Conservation (phyloP, 2,888 invertebrate species). For the Philonicus albiceps region DNA sequence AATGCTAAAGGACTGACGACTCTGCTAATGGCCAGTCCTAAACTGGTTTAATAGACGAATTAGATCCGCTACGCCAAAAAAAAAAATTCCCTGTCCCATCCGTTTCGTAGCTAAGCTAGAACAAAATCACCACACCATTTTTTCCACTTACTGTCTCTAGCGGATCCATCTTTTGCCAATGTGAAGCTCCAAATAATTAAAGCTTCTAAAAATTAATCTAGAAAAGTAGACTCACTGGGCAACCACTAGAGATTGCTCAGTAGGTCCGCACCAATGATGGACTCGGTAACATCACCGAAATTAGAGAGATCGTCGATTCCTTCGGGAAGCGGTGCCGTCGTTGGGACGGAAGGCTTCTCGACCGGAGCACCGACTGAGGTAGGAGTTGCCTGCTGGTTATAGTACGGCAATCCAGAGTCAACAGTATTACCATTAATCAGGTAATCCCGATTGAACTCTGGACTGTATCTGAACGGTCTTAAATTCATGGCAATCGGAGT, state of each 20-base stretch:
- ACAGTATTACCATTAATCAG: conserved; percentile 71
- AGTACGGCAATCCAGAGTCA: conserved; percentile 54
- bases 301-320: conserved; percentile 49
- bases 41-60: background rate
- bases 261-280: conserved; percentile 60
- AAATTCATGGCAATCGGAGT: conserved; percentile 70
- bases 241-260: conserved; percentile 58
- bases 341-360: conserved; percentile 8
- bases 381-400: conserved; percentile 11
- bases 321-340: conserved; percentile 42
- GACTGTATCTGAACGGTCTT: conserved; percentile 69
- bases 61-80: background rate
- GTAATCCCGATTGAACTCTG: conserved; percentile 65
- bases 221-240: background rate
- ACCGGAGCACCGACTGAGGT: background rate
- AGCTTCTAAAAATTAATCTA: background rate
- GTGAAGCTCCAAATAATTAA: background rate
- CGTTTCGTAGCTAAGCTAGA: background rate
- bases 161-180: background rate
- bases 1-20: background rate
- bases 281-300: conserved; percentile 56
- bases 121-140: background rate
- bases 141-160: background rate
- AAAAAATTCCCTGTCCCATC: background rate
- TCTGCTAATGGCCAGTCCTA: background rate